phyloP scores from a whole-genome alignment of 92 coral and sea anemone genomes.

The Parazoanthus atlanticus region DNA sequence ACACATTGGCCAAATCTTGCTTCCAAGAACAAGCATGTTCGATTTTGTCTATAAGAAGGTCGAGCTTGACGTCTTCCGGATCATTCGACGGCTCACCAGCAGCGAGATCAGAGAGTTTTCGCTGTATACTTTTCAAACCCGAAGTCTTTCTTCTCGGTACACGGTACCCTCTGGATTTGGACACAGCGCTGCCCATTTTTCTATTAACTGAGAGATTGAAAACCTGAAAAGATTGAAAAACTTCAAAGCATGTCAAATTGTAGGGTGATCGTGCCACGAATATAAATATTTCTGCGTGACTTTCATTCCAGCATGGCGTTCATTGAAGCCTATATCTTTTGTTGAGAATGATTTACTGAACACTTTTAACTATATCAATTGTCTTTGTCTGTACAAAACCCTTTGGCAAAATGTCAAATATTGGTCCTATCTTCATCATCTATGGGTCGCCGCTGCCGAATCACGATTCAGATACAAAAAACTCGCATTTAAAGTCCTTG shows the following conservation, averaged over 20 bases:
- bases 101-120: constrained; percentile 15
- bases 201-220: no score
- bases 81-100: not conserved
- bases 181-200: not conserved
- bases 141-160: constrained; percentile 18
- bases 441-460: not conserved
- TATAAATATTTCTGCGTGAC: not conserved
- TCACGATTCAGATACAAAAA: no score
- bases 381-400: not conserved
- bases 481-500: no score
- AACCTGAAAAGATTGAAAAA: not conserved
- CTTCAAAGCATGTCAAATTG: not conserved
- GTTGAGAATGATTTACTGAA: not conserved
- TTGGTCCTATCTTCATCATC: not conserved
- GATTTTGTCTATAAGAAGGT: constrained; percentile 9
- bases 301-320: not conserved
- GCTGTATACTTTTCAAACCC: not conserved
- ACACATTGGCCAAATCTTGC: constrained; percentile 6
- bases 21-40: constrained; percentile 18
- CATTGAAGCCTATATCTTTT: not conserved
- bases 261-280: not conserved
- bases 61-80: not conserved
- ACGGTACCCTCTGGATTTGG: not conserved
- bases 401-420: not conserved
- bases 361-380: not conserved